These are phyloP conservation scores for Metopolophium dirhodum DNA, from an alignment of 1,140 invertebrate species.

Conservation along the genomic window DNA sequence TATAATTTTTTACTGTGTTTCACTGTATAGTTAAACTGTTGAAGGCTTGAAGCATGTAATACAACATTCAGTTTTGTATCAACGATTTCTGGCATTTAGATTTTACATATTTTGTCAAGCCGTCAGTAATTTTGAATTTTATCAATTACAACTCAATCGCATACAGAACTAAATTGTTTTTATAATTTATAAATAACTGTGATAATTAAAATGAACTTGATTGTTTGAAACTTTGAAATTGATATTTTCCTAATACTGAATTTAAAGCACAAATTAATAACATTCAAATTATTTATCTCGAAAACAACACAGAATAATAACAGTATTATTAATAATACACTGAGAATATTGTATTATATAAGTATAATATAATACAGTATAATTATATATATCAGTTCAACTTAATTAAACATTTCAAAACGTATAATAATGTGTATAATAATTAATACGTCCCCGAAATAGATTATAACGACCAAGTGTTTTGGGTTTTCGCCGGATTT, in stretches of 20 bases:
- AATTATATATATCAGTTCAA: neutral
- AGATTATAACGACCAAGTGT: neutral
- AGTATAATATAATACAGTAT: neutral
- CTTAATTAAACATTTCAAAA: neutral
- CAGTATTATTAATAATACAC: neutral
- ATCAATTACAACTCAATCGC: neutral
- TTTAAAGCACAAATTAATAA: neutral
- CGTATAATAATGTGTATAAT: neutral
- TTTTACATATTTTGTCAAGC: no score
- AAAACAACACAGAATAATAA: neutral
- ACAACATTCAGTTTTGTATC: no score
- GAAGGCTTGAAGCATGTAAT: no score
- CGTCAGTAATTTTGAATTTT: neutral
- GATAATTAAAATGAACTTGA: neutral
- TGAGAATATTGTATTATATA: neutral
- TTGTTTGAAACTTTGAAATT: slow-evolving; percentile 1
- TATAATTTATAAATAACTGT: neutral
- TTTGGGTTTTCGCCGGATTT: neutral
- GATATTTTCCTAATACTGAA: neutral
- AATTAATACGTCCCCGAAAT: neutral
- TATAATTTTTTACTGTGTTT: no score
- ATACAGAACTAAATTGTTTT: neutral
- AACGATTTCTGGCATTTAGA: no score
- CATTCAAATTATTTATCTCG: neutral
- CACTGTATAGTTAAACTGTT: no score